Conservation (phyloP, 2,888 invertebrate species). For the Sesamia inferens region DNA sequence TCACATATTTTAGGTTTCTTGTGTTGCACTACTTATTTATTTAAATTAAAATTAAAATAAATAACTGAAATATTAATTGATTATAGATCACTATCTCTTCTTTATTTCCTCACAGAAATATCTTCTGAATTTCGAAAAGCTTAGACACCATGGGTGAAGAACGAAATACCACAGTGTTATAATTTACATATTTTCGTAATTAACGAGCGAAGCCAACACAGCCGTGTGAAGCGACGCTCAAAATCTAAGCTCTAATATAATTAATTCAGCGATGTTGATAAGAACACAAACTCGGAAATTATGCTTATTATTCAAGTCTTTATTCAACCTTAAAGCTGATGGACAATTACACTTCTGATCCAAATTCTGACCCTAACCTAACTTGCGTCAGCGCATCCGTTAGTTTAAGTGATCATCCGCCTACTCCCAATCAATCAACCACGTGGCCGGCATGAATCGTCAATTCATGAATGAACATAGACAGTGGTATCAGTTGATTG, state of each 20-base stretch:
- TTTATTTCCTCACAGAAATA: background rate
- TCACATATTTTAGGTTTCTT: background rate
- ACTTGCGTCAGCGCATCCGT: background rate
- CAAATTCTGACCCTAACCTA: background rate
- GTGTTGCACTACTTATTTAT: background rate
- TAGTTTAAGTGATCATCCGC: constrained; percentile 36
- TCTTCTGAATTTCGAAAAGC: background rate
- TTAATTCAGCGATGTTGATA: constrained; percentile 30
- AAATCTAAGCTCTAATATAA: constrained; percentile 13
- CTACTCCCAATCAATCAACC: constrained; percentile 71
- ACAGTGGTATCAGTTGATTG: constrained; percentile 81
- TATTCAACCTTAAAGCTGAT: background rate
- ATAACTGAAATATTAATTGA: background rate
- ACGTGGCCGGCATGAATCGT: constrained; percentile 71
- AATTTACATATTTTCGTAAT: constrained; percentile 41
- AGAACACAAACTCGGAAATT: background rate
- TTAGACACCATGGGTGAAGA: background rate
- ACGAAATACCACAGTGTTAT: background rate
- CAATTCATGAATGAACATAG: constrained; percentile 78
- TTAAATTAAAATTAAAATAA: background rate
- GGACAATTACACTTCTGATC: background rate
- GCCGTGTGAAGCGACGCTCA: constrained; percentile 34
- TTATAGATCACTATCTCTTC: background rate
- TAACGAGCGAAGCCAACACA: constrained; percentile 8
- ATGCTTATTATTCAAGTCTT: background rate